phyloP scores from a whole-genome alignment of 1,140 invertebrate species.

The Linepithema humile region DNA sequence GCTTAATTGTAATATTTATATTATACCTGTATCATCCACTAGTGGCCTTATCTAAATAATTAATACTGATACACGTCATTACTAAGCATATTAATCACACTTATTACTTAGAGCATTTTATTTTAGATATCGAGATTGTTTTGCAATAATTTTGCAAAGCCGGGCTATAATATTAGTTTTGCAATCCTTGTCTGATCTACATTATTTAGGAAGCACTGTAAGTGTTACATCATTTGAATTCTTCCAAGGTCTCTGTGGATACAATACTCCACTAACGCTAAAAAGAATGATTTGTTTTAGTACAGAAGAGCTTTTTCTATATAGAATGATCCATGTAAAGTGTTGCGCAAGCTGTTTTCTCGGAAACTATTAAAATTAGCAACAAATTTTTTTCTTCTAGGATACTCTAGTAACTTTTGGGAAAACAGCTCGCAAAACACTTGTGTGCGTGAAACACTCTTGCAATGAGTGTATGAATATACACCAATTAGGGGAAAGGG shows the following conservation, averaged over 20 bases:
- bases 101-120: slow-evolving; percentile 73
- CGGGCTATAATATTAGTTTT: slow-evolving; percentile 24
- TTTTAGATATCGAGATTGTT: slow-evolving; percentile 52
- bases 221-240: slow-evolving; percentile 67
- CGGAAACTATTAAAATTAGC: no score
- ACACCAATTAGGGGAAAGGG: no score
- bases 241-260: slow-evolving; percentile 64
- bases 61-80: slow-evolving; percentile 75
- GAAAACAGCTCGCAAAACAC: no score
- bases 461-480: no score
- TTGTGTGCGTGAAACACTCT: no score
- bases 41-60: slow-evolving; percentile 84
- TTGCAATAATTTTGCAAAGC: slow-evolving; percentile 43
- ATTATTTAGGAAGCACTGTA: slow-evolving; percentile 35
- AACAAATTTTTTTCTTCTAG: no score
- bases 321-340: no score
- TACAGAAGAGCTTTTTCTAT: slow-evolving; percentile 51
- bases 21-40: slow-evolving; percentile 83
- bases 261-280: neutral
- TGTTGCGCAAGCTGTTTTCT: no score
- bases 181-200: slow-evolving; percentile 29
- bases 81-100: slow-evolving; percentile 70
- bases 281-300: slow-evolving; percentile 5
- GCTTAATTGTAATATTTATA: slow-evolving; percentile 81
- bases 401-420: no score